phyloP scores from a whole-genome alignment of 2,113 vertebrate genomes.

The Atlantisia rogersi region DNA sequence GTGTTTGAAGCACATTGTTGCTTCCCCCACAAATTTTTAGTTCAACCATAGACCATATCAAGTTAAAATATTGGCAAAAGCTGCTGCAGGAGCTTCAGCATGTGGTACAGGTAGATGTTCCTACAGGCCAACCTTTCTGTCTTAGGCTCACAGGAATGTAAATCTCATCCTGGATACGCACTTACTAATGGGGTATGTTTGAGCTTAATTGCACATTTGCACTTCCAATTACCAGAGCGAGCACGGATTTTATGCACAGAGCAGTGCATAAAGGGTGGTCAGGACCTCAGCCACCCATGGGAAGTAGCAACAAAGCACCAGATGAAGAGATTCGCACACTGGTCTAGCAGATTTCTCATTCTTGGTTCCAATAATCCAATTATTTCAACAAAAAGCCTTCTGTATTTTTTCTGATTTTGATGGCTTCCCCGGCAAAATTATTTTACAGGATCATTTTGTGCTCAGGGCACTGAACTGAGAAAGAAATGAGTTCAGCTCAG shows the following conservation, averaged over 20 bases:
- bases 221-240: neutral
- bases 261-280: neutral
- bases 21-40: neutral
- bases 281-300: neutral
- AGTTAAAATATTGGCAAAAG: neutral
- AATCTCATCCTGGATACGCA: neutral
- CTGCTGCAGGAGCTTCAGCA: neutral
- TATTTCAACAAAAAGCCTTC: neutral
- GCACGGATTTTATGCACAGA: neutral
- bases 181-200: neutral
- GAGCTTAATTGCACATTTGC: neutral
- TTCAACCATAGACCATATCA: neutral
- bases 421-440: neutral
- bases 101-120: neutral
- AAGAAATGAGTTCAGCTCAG: neutral
- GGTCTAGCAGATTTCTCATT: neutral
- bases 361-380: neutral
- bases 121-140: neutral
- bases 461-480: neutral
- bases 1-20: neutral
- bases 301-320: neutral
- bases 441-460: neutral
- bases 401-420: neutral
- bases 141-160: neutral
- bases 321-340: neutral